Conservation (phyloP, 2,888 invertebrate species). For the Hirtodrosophila duncani region DNA sequence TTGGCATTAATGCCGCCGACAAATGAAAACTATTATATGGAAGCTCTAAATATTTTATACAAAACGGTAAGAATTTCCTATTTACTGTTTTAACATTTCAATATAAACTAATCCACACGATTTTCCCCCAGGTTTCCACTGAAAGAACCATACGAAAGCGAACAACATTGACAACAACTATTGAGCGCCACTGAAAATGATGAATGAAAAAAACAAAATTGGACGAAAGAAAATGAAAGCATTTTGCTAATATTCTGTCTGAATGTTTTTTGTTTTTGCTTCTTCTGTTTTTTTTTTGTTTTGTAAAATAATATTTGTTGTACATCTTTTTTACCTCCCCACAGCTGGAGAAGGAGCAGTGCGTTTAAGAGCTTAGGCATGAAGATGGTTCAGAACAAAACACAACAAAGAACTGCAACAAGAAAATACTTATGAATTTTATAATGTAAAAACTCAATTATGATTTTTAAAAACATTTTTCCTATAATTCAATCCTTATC, state of each 20-base stretch:
- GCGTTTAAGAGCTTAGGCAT: conserved; percentile 22
- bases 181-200: conserved; percentile 9
- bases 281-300: background rate
- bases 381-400: conserved; percentile 12
- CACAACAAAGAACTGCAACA: conserved; percentile 17
- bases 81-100: background rate
- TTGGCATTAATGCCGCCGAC: conserved; percentile 55
- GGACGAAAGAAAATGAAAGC: conserved; percentile 29
- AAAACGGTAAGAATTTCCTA: conserved; percentile 51
- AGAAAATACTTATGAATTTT: conserved; percentile 28
- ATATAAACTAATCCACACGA: no score
- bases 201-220: conserved; percentile 19
- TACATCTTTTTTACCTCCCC: conserved; percentile 68
- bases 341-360: conserved; percentile 57
- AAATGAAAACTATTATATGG: no score
- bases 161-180: conserved; percentile 30
- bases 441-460: conserved; percentile 24
- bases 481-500: conserved; percentile 37
- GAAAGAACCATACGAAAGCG: conserved; percentile 26
- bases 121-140: conserved; percentile 55
- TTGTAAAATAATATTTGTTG: conserved; percentile 68
- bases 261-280: conserved; percentile 48
- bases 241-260: conserved; percentile 46
- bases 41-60: conserved; percentile 62
- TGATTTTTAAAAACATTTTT: conserved; percentile 27